Evolutionary conservation across 2,888 invertebrate species (phyloP).

Genomic region (Zhengitettix transpicula): DNA sequence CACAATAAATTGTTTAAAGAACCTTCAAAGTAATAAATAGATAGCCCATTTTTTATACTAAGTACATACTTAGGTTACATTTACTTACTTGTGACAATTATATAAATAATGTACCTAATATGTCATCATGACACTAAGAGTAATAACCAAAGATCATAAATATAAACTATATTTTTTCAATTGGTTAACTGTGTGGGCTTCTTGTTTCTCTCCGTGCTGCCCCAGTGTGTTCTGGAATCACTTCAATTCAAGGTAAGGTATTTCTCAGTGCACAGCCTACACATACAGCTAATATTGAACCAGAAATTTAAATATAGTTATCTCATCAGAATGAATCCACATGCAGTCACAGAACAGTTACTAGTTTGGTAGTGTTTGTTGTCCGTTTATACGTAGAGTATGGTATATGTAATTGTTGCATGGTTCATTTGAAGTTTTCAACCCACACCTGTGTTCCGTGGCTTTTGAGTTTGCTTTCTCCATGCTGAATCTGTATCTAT

Average conservation of each 20-base stretch:
- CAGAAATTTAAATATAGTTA: not conserved
- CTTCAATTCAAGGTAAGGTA: slow-evolving; percentile 93
- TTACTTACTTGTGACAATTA: too few species aligned
- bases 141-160: not conserved
- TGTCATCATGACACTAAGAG: not conserved
- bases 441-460: slow-evolving; percentile 42
- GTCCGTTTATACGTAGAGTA: slow-evolving; percentile 11
- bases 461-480: slow-evolving; percentile 38
- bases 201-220: slow-evolving; percentile 48
- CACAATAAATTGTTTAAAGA: too few species aligned
- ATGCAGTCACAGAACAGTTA: not conserved
- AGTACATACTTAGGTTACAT: too few species aligned
- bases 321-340: not conserved
- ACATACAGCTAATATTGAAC: not conserved
- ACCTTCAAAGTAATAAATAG: too few species aligned
- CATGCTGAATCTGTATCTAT: not conserved
- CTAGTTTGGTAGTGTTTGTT: slow-evolving; percentile 20
- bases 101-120: too few species aligned
- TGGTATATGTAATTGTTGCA: slow-evolving; percentile 17
- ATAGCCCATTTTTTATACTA: too few species aligned
- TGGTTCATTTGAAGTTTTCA: slow-evolving; percentile 26
- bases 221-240: slow-evolving; percentile 96
- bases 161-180: not conserved
- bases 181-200: slow-evolving; percentile 10
- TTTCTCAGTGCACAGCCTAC: not conserved